These are phyloP conservation scores for Pteruthius melanotis DNA, from an alignment of 2,113 vertebrate genomes.

Conservation along the genomic window DNA sequence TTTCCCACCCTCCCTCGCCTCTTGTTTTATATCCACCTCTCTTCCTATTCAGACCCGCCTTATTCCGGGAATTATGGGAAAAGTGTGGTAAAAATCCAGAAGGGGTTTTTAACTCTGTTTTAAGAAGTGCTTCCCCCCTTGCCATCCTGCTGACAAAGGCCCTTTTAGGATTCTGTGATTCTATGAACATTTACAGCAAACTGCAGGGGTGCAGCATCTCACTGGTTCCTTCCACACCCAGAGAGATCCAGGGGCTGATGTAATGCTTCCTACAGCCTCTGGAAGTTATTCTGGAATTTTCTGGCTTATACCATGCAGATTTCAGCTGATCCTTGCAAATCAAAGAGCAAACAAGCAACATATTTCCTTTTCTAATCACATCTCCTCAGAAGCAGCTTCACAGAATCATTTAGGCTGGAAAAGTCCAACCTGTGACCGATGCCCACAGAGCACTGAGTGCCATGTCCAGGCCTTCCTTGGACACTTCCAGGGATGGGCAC, in stretches of 20 bases:
- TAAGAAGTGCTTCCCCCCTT: neutral
- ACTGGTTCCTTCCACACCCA: neutral
- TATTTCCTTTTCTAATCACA: neutral
- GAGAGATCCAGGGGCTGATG: neutral
- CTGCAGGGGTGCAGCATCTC: neutral
- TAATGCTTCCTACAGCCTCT: rapidly evolving
- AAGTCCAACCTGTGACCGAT: neutral
- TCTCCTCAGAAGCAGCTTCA: neutral
- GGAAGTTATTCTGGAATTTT: neutral
- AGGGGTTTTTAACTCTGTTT: neutral
- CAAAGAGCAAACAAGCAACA: neutral
- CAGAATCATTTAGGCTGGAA: neutral
- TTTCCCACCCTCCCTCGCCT: rapidly evolving
- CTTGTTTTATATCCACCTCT: neutral
- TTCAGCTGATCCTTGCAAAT: neutral
- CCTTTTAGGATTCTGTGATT: neutral
- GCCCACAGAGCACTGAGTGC: neutral
- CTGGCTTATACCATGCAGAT: neutral
- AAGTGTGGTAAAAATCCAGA: neutral
- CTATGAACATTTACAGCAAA: neutral
- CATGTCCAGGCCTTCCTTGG: neutral
- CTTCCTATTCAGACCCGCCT: neutral
- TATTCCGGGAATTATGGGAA: neutral
- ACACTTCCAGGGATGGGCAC: neutral
- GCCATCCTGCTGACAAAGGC: neutral